A percentile compares a stretch with the other conserved stretches of the same genome.
Conservation (phyloP, 2,797 vertebrate species). For the Enoplosus armatus region DNA sequence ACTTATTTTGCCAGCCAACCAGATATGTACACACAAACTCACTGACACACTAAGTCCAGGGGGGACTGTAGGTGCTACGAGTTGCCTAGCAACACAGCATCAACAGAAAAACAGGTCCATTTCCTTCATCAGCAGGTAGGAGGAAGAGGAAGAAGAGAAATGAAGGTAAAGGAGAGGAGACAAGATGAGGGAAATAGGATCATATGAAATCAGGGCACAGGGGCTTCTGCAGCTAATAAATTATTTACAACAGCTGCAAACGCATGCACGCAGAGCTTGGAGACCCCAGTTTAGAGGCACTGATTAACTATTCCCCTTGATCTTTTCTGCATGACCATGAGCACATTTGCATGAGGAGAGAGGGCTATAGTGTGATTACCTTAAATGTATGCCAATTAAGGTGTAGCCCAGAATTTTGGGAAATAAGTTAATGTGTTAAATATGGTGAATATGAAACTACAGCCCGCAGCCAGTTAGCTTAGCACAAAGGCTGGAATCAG, state of each 20-base stretch:
- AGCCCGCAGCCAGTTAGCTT: neutral
- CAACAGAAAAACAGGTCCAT: constrained; percentile 50
- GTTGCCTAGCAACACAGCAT: constrained; percentile 67
- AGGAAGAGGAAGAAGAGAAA: neutral
- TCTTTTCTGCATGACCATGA: constrained; percentile 67
- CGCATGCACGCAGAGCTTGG: constrained; percentile 17
- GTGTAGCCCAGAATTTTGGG: too few relatives aligned
- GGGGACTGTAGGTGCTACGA: constrained; percentile 38
- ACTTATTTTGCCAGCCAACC: neutral
- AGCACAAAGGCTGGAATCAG: too few relatives aligned
- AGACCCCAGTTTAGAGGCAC: constrained; percentile 61
- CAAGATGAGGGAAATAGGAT: constrained; percentile 18
- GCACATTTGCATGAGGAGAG: constrained; percentile 59
- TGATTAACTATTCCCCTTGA: constrained; percentile 79
- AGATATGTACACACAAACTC: constrained; percentile 17
- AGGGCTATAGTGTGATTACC: constrained; percentile 12
- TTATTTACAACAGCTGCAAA: constrained; percentile 60
- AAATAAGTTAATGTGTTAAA: too few relatives aligned
- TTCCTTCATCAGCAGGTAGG: constrained; percentile 52
- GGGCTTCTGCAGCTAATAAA: constrained; percentile 59
- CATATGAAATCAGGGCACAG: constrained; percentile 63
- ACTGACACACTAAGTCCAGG: constrained; percentile 24
- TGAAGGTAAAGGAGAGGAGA: neutral
- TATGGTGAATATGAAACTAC: neutral
- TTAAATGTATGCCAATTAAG: neutral